Conservation (phyloP, 2,113 vertebrate genomes). For the Thunnus thynnus region DNA sequence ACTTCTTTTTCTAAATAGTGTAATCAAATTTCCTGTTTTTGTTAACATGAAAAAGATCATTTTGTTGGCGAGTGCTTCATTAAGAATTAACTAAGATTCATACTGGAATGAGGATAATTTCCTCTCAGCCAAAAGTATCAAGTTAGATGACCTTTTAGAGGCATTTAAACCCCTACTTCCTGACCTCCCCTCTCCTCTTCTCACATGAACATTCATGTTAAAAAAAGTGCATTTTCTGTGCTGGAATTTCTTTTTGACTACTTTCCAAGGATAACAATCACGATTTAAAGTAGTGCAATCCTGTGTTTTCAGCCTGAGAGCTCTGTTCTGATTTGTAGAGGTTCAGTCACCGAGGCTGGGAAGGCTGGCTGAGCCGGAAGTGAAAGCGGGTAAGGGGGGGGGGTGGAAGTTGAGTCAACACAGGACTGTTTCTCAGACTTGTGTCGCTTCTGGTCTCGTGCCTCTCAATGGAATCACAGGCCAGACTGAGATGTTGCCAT, state of each 20-base stretch:
- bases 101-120: conserved; percentile 65
- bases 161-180: conserved; percentile 39
- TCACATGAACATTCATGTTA: not conserved
- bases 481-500: conserved; percentile 15
- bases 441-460: conserved; percentile 63
- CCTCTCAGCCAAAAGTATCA: conserved; percentile 44
- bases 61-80: not conserved
- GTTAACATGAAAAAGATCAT: not conserved
- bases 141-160: conserved; percentile 27
- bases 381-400: not conserved
- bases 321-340: conserved; percentile 17
- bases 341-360: conserved; percentile 8
- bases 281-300: conserved; percentile 17
- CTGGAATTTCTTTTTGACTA: not conserved
- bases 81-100: not conserved
- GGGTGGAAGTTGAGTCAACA: conserved; percentile 62
- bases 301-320: conserved; percentile 5
- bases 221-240: conserved; percentile 14
- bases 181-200: conserved; percentile 15
- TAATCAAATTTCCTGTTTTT: not conserved
- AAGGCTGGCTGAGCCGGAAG: conserved; percentile 43
- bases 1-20: not conserved
- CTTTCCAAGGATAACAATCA: not conserved
- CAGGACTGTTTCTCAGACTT: conserved; percentile 58
- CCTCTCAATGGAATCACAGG: conserved; percentile 49